Base-by-base conservation (phyloP, 2,888 invertebrate genomes). In the Tenthredo distinguenda region DNA sequence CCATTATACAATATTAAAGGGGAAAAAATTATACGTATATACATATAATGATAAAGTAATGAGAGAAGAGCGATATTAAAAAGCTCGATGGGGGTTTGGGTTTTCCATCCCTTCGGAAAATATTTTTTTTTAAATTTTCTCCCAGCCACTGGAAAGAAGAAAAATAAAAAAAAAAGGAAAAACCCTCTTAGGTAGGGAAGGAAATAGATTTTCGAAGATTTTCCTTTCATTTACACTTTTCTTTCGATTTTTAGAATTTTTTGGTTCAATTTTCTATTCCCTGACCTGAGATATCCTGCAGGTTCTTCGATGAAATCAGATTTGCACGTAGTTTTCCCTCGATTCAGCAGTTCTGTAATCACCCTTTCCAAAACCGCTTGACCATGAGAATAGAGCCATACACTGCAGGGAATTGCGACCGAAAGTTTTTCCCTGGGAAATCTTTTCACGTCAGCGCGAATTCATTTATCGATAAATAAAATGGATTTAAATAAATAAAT, bases 341-440 rank as follows among this genome's bases (percentile, higher is more conserved):
- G 31, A 68, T 68, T 68, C 68, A 68, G 68, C 68, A 68, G 18
- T 68, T 68, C 34, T 68, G 34, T 68, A 68, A 68, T 68, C 68
- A 68, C 18, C 12, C 34, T 34, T 68, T 34, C 1, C 4, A 34
- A 34, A 34, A 68, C 18, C 68, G 68, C 15, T 68, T 68, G 68
- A 68, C 68, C 68, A 26, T 68, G 15, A 65, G 31, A 31, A 65
- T 65, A 65, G 2, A 2, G 47, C 15, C 15, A 47, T 15, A 58
- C 58, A 58, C 58, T 58, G 21, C 58, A 21, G 58, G 58, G 58
- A 58, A 58, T 58, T 21, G 26, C 26, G 62, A 62, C 12, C 10
- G 10, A 62, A 62, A 26, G 10, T 62, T 62, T 62, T 62, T 21
- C 26, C 18, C 2, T 21, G 1, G 5, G 6, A 50, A 5, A 50